These are phyloP conservation scores for Caenorhabditis sp. DNA, from an alignment of 2,888 invertebrate genomes.

Conservation along the genomic window DNA sequence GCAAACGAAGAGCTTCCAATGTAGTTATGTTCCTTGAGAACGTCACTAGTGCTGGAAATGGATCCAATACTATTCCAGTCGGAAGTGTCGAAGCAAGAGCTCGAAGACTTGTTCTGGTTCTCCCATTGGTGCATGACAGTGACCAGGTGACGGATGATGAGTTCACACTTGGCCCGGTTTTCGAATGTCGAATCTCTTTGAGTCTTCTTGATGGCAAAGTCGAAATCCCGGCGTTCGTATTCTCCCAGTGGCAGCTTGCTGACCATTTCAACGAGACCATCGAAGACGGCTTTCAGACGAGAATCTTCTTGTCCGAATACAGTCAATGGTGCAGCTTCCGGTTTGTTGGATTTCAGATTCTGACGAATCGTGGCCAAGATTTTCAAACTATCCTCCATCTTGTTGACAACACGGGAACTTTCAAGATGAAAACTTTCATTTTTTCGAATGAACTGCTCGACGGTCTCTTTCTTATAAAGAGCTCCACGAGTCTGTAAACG, in stretches of 20 bases:
- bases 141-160: constrained; percentile 24
- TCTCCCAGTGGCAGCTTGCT: background rate
- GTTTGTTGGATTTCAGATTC: background rate
- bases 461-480: background rate
- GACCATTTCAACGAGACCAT: constrained; percentile 8
- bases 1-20: constrained; percentile 31
- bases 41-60: background rate
- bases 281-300: constrained; percentile 11
- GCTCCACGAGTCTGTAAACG: background rate
- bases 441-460: constrained; percentile 31
- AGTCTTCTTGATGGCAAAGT: constrained; percentile 5
- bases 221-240: constrained; percentile 14
- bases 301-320: constrained; percentile 33
- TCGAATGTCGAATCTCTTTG: constrained; percentile 7
- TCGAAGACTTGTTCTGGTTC: background rate
- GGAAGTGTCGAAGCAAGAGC: constrained; percentile 2
- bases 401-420: background rate
- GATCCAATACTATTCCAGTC: background rate
- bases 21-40: background rate
- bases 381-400: background rate
- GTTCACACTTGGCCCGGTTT: constrained; percentile 26
- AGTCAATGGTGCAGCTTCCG: constrained; percentile 1
- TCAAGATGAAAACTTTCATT: background rate
- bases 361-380: background rate
- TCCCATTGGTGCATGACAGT: constrained; percentile 22